phyloP scores from a whole-genome alignment of 2,113 vertebrate genomes.

The Empidonax alnorum region DNA sequence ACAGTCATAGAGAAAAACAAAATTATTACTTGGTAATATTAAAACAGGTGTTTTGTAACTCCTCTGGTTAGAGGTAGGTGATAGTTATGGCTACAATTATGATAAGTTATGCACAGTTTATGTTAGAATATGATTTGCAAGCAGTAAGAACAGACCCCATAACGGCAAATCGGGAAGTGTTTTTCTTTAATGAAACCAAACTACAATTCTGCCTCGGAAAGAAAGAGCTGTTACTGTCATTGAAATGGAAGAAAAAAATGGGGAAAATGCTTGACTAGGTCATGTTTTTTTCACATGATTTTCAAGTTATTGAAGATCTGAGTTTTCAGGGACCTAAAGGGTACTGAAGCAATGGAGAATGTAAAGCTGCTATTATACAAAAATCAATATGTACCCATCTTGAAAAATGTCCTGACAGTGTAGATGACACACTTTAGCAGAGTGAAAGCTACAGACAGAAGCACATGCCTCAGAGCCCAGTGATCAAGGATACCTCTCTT shows the following conservation, averaged over 20 bases:
- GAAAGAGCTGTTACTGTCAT: neutral
- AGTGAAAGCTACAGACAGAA: neutral
- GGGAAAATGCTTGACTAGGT: neutral
- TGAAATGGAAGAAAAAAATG: neutral
- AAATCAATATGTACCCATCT: neutral
- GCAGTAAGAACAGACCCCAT: neutral
- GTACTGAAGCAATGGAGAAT: neutral
- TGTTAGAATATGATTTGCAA: neutral
- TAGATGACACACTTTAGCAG: neutral
- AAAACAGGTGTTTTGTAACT: neutral
- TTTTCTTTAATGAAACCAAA: neutral
- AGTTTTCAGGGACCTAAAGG: neutral
- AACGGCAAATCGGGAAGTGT: neutral
- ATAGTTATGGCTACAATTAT: neutral
- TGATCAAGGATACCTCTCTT: neutral
- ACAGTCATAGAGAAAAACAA: neutral
- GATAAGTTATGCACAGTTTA: neutral
- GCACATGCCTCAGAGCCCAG: accelerated
- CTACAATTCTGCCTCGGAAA: neutral
- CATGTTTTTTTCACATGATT: neutral
- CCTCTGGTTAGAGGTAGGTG: neutral
- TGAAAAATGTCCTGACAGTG: neutral
- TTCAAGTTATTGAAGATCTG: neutral
- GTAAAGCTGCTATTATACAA: neutral
- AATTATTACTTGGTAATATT: neutral